A percentile compares a stretch with the other conserved stretches of the same genome.
phyloP scores from a whole-genome alignment of 2,888 invertebrate genomes.

The Drosophila koepferae region DNA sequence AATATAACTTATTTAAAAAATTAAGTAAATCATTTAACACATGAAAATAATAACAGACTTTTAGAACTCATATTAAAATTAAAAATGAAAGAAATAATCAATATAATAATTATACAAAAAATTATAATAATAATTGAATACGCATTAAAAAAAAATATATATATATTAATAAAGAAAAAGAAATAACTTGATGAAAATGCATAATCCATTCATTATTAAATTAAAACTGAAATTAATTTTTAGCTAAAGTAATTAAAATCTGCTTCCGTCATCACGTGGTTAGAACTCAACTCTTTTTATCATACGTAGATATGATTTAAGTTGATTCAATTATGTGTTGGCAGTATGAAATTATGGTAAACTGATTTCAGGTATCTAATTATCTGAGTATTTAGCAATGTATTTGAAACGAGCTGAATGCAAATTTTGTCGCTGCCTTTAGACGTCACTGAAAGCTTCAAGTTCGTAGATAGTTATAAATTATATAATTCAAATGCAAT shows the following conservation, averaged over 20 bases:
- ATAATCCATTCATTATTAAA: neutral
- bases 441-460: neutral
- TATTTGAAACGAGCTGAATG: neutral
- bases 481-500: neutral
- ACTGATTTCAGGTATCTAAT: neutral
- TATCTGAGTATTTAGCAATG: neutral
- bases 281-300: neutral
- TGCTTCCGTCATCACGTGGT: neutral
- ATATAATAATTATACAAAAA: too few relatives aligned
- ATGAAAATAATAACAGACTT: too few relatives aligned
- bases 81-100: too few relatives aligned
- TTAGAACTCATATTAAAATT: too few relatives aligned
- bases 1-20: too few relatives aligned
- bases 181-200: too few relatives aligned
- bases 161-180: too few relatives aligned
- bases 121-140: too few relatives aligned
- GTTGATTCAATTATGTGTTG: neutral
- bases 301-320: neutral
- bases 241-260: neutral
- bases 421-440: too few relatives aligned
- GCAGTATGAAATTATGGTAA: neutral
- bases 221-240: neutral
- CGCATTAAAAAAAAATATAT: too few relatives aligned
- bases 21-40: too few relatives aligned
- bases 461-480: neutral